Evolutionary conservation across 1,140 invertebrate species (phyloP), one percentile per base, ranked within the genome.

Genomic region (Scaptodrosophila lebanonensis): DNA sequence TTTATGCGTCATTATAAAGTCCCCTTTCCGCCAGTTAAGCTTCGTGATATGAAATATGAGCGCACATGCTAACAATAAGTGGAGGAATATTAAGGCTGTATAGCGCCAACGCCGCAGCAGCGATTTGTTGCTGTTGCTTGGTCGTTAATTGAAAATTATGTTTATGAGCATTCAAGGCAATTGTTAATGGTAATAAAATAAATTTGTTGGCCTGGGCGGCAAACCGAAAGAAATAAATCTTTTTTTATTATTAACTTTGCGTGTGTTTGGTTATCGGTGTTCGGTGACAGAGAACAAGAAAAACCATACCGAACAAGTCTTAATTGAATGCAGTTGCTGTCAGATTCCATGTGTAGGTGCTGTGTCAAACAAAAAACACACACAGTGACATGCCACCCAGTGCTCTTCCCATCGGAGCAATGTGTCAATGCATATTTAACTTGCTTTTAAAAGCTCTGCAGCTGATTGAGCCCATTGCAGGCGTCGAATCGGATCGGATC

Each of bases 371-470:
- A 25, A 4, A 25, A 25, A 25, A 4, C 22, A 3, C 22, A 25
- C n/a, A n/a, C n/a, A n/a, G n/a, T n/a, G 30, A 18, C 15, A 12
- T 50, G 36, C 39, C 33, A 22, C 25, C 25, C 18, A 12, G 11
- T 13, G 32, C 30, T 42, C 27, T 40, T 12, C 49, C 38, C 44
- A 44, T 39, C 16, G 66, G n/a, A n/a, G n/a, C n/a, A n/a, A n/a
- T n/a, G n/a, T n/a, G n/a, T n/a, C 18, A 66, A 72, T 71, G 58
- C 68, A 72, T 72, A 72, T 66, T 72, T 66, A 65, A 72, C 63
- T 67, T 69, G 51, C 62, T 72, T 71, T 71, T 71, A 71, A 71
- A 66, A 66, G 68, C 62, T 51, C 50, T 49, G 48, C 56, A 36
- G 38, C 25, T 39, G 43, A 48, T 47, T 50, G 56, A 42, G 36